phyloP scores from a whole-genome alignment of 2,113 vertebrate species.

The Pseudolaguvia tuberculata region DNA sequence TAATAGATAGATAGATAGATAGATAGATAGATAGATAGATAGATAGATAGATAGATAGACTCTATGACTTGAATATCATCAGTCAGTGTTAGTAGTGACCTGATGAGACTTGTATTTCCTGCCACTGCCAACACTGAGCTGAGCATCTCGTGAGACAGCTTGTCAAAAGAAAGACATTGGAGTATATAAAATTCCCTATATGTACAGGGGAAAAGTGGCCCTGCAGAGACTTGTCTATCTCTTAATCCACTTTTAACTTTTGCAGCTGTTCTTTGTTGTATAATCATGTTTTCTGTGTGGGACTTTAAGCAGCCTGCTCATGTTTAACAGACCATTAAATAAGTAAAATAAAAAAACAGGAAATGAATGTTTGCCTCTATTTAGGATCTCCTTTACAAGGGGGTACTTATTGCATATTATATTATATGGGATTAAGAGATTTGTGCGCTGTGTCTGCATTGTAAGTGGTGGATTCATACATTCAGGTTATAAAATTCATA shows the following conservation, averaged over 20 bases:
- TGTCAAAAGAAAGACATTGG: constrained; percentile 53
- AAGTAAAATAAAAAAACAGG: neutral
- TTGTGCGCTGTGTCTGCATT: neutral
- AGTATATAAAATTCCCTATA: neutral
- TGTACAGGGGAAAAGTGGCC: constrained; percentile 46
- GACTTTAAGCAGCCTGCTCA: neutral
- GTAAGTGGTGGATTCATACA: neutral
- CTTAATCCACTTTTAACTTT: constrained; percentile 39
- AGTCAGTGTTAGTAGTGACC: constrained; percentile 50
- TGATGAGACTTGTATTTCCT: constrained; percentile 58
- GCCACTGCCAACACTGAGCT: constrained; percentile 51
- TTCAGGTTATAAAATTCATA: too few species aligned
- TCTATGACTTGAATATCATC: too few species aligned
- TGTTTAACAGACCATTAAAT: neutral
- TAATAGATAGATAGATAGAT: neutral
- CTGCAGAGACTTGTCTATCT: constrained; percentile 64
- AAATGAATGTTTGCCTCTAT: neutral
- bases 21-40: constrained; percentile 1
- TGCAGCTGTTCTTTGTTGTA: constrained; percentile 41
- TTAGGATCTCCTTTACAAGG: neutral
- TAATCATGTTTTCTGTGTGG: neutral
- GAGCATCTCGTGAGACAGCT: constrained; percentile 49
- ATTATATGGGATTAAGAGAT: constrained; percentile 1
- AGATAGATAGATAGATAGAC: neutral
- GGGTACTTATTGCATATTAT: neutral